phyloP scores from a whole-genome alignment of 2,113 vertebrate genomes.

The Craseonycteris thonglongyai region DNA sequence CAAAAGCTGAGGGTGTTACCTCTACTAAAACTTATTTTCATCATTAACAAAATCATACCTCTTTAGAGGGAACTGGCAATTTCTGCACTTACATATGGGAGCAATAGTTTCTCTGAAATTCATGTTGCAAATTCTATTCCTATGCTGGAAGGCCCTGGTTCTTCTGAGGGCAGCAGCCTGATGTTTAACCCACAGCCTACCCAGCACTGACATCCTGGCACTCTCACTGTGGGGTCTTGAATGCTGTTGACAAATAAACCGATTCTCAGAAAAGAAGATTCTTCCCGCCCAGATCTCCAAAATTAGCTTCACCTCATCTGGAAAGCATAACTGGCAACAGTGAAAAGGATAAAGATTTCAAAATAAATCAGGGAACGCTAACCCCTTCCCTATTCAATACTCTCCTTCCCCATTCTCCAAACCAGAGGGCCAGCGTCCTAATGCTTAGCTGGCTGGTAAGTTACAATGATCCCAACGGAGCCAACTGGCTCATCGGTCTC shows the following conservation, averaged over 20 bases:
- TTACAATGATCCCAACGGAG: background rate
- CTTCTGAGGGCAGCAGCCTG: slow-evolving; percentile 20
- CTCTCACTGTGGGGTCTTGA: background rate
- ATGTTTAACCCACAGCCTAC: background rate
- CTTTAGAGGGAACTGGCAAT: background rate
- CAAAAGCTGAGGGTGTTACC: background rate
- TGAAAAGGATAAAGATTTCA: slow-evolving; percentile 60
- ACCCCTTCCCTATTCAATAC: slow-evolving; percentile 34
- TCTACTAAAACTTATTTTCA: background rate
- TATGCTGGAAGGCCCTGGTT: background rate
- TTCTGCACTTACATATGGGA: background rate
- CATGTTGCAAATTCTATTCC: background rate
- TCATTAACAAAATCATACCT: background rate
- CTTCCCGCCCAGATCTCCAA: background rate
- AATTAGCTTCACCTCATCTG: slow-evolving; percentile 26
- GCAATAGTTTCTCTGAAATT: background rate
- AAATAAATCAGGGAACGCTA: slow-evolving; percentile 58
- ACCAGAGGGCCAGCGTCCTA: slow-evolving; percentile 22
- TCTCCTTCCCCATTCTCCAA: slow-evolving; percentile 29
- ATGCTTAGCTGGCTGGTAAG: slow-evolving; percentile 27
- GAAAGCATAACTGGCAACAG: slow-evolving; percentile 38
- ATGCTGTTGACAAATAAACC: slow-evolving; percentile 45
- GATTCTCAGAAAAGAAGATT: background rate
- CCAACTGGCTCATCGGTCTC: background rate
- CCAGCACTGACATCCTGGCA: slow-evolving; percentile 23